Evolutionary conservation across 37 sponge, comb jelly and placozoan species (phyloP).

Genomic region (Eunapius fragilis): DNA sequence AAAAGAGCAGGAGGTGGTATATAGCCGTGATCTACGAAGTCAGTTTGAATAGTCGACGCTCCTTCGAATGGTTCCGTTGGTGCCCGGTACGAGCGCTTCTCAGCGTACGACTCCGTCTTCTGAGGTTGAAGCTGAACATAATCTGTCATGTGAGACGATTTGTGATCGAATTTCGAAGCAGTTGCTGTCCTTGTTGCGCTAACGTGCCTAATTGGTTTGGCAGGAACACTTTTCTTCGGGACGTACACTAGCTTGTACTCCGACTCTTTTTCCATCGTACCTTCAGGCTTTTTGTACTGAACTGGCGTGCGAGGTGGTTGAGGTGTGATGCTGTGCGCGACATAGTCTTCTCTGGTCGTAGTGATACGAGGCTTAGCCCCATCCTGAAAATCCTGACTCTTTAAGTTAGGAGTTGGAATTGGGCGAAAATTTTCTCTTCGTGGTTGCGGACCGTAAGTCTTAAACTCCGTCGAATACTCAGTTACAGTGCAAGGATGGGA

Average conservation of each 20-base stretch:
- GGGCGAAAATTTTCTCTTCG: constrained; percentile 39
- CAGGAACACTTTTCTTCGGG: constrained; percentile 48
- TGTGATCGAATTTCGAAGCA: constrained; percentile 23
- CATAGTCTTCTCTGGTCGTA: constrained; percentile 46
- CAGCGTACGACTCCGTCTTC: constrained; percentile 11
- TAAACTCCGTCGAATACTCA: constrained; percentile 56
- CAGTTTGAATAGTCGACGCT: constrained; percentile 47
- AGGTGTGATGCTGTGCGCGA: constrained; percentile 43
- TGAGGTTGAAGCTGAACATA: constrained; percentile 41
- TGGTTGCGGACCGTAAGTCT: constrained; percentile 28
- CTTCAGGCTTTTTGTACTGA: constrained; percentile 46
- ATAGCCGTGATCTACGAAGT: constrained; percentile 38
- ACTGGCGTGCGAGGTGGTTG: constrained; percentile 8
- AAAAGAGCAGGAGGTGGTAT: constrained; percentile 23
- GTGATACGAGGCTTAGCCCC: constrained; percentile 14
- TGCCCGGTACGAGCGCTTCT: constrained; percentile 50
- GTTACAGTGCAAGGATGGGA: constrained; percentile 27
- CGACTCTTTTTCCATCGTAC: constrained; percentile 35
- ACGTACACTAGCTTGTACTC: constrained; percentile 57
- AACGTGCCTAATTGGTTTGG: constrained; percentile 25
- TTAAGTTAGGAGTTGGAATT: neutral
- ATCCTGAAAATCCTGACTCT: neutral
- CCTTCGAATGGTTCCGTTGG: constrained; percentile 57
- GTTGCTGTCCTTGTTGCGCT: neutral
- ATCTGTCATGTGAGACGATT: constrained; percentile 57